Conservation (phyloP, 2,888 invertebrate species). For the Mimas tiliae region DNA sequence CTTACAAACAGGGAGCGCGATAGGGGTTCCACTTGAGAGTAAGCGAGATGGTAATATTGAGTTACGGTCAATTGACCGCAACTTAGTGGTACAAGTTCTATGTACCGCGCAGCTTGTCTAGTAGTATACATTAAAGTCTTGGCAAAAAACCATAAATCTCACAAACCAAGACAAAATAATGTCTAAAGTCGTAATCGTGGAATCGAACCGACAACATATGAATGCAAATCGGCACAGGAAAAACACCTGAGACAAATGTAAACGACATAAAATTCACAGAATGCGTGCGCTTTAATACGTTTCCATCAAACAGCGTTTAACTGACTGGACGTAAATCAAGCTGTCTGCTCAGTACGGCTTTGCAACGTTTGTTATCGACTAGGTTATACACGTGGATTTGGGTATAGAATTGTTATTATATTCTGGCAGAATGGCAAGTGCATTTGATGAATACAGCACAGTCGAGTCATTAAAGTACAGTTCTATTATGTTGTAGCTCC, state of each 20-base stretch:
- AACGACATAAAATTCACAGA: constrained; percentile 19
- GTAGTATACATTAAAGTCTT: no score
- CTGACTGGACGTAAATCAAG: constrained; percentile 8
- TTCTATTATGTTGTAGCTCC: no score
- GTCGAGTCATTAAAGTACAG: no score
- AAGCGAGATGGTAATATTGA: no score
- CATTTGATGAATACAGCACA: no score
- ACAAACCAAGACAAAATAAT: not conserved
- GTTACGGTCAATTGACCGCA: no score
- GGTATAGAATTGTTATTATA: no score
- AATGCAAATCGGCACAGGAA: constrained; percentile 19
- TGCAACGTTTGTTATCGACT: constrained; percentile 6
- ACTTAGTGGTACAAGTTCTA: no score
- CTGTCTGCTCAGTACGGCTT: not conserved
- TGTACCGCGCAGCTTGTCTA: no score
- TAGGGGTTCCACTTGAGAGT: no score
- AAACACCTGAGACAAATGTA: constrained; percentile 17
- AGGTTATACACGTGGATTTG: not conserved
- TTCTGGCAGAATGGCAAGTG: not conserved
- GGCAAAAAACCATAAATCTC: not conserved
- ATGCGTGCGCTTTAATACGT: constrained; percentile 29
- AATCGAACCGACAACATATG: constrained; percentile 1
- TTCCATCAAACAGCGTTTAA: constrained; percentile 8
- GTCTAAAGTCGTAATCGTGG: constrained; percentile 8
- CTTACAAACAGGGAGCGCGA: no score